Conservation (phyloP, 2,797 vertebrate genomes). For the Ptychobarbus kaznakovi region DNA sequence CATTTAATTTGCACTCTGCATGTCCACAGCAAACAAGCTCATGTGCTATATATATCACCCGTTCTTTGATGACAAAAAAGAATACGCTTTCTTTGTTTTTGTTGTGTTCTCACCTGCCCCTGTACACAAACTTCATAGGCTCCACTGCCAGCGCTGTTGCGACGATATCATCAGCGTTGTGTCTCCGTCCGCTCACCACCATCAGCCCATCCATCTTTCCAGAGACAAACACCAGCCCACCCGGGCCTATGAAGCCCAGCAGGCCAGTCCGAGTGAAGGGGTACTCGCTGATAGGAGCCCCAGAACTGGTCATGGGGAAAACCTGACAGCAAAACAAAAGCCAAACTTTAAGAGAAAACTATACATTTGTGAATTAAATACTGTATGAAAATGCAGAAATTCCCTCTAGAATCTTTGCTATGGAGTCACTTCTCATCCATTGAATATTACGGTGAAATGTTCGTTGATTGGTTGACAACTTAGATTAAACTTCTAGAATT, state of each 20-base stretch:
- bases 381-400: background rate
- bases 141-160: constrained; percentile 97
- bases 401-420: background rate
- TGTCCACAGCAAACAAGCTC: constrained; percentile 37
- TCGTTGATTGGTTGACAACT: background rate
- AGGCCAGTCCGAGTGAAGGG: constrained; percentile 95
- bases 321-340: constrained; percentile 78
- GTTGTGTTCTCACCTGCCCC: constrained; percentile 87
- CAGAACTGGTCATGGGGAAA: constrained; percentile 90
- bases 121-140: constrained; percentile 99
- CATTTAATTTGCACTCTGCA: constrained; percentile 47
- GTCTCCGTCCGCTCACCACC: constrained; percentile 95
- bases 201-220: constrained; percentile 99
- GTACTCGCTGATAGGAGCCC: constrained; percentile 94
- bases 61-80: background rate
- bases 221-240: constrained; percentile 94
- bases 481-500: background rate
- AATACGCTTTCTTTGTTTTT: constrained; percentile 10
- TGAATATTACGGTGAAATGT: background rate
- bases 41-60: constrained; percentile 19
- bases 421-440: background rate
- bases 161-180: constrained; percentile 98
- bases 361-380: background rate
- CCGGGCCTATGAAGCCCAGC: constrained; percentile 95
- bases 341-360: background rate